Base-by-base conservation (phyloP, 2,113 vertebrate species). In the Camelus bactrianus region DNA sequence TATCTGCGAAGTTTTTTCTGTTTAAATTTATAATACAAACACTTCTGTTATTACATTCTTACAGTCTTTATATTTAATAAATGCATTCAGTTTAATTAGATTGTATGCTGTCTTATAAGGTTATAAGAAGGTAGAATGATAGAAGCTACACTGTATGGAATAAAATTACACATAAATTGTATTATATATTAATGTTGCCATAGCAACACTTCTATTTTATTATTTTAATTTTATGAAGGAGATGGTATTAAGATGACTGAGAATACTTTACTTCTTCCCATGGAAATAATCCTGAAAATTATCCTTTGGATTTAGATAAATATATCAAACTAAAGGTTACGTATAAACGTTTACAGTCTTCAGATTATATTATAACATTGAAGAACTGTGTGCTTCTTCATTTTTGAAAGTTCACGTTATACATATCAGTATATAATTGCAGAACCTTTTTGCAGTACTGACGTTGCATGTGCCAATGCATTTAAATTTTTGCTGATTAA, bases 401-500 rank as follows among this genome's bases (percentile, higher is more conserved):
- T 20, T 91, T 93, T 82, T 75, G 24, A 92, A 95, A 46, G 52
- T 32, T 3, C 8, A 2, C 42, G 4, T 87, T 83, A 13, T 22
- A 70, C 9, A 62, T 87, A 92, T 48, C 46, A 94, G 48, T 85
- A 89, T 76, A 65, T 86, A 93, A 80, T 62, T 69, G 32, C 16
- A 91, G 50, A 81, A 84, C 58, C 48, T 84, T 70, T 65, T 92
- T 90, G 8, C 24, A 92, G 6, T 76, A n/a, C 58, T 92, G 82
- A 93, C 35, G 35, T 20, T 69, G 8, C 46, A 32, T 75, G 83
- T 92, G n/a, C 28, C 85, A 93, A 96, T 75, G 56, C 24, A 95
- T 89, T 97, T 81, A 97, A 96, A 97, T 86, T 97, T 96, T 97
- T 94, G 73, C 86, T 93, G 94, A 95, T 95, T 97, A 73, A 94